Evolutionary conservation across 2,113 vertebrate species (phyloP).

Genomic region (Delphinapterus leucas): DNA sequence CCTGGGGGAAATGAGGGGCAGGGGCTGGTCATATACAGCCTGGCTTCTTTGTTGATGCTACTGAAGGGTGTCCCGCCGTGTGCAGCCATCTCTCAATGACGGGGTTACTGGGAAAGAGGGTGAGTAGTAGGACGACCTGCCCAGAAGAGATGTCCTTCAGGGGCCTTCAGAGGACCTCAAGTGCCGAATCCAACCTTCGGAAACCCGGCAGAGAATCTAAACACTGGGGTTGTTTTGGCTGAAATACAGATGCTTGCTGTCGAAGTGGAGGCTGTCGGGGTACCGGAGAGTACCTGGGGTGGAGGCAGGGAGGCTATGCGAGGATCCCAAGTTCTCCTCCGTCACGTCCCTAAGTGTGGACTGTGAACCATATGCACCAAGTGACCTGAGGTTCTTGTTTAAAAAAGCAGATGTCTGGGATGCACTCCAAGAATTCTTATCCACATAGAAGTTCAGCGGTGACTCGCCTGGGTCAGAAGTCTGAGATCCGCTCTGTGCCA

Average conservation of each 20-base stretch:
- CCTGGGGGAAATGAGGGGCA: rapidly evolving
- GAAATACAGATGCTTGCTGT: neutral
- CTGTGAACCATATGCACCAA: neutral
- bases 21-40: neutral
- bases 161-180: neutral
- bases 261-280: rapidly evolving
- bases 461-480: neutral
- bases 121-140: neutral
- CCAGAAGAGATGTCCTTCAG: neutral
- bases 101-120: neutral
- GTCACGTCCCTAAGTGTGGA: neutral
- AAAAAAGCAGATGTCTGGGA: neutral
- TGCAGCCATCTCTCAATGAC: neutral
- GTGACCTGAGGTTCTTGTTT: neutral
- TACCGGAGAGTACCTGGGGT: too few relatives aligned
- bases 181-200: neutral
- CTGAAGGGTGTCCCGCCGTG: neutral
- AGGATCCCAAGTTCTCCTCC: neutral
- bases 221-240: neutral
- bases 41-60: neutral
- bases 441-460: neutral
- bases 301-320: neutral
- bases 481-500: neutral
- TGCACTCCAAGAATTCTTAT: neutral
- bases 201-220: neutral